Evolutionary conservation across 2,113 vertebrate species (phyloP), one percentile per base, ranked within the genome.

Genomic region (Aptenodytes patagonicus): DNA sequence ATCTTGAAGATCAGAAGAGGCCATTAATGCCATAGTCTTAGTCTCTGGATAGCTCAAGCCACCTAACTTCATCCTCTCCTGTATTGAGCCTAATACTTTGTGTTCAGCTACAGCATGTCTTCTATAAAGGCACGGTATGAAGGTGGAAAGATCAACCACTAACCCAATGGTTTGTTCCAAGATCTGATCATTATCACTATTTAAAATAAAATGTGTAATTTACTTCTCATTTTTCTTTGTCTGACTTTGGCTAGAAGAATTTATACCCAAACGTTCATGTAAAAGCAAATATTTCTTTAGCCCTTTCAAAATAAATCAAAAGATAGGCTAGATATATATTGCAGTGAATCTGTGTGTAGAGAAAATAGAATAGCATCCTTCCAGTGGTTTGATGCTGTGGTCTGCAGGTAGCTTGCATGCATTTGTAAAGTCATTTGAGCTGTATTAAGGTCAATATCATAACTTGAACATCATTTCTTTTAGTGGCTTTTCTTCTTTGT

Each of bases 1-100:
- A 91, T 92, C 92, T 64, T 79, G 81, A 76, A 87, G 47, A 83
- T 73, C 80, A 82, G 72, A 82, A 92, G 86, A 78, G n/a, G 40
- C 52, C 17, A 26, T 79, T 71, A 82, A 83, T 34, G 38, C 68
- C 38, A 22, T 8, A 24, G 69, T 38, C 66, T 68, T 49, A 62
- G 73, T 31, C 25, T 89, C 68, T 62, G 69, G 46, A 58, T 26
- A 87, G 76, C 60, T 70, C 28, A 83, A 76, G n/a, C 38, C 60
- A 60, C 58, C n/a, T 26, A 73, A 80, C 49, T 94, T 89, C 61
- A 92, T 82, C 65, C 66, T 64, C 26, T 78, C 57, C 26, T 60
- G 9, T 31, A 17, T 1, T 57, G 52, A 91, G 51, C 25, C 40
- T 3, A 47, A 17, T 40, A 29, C 6, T 55, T 71, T 47, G 29